Base-by-base conservation (phyloP, 1,140 invertebrate genomes). In the Pseudoatta argentina region DNA sequence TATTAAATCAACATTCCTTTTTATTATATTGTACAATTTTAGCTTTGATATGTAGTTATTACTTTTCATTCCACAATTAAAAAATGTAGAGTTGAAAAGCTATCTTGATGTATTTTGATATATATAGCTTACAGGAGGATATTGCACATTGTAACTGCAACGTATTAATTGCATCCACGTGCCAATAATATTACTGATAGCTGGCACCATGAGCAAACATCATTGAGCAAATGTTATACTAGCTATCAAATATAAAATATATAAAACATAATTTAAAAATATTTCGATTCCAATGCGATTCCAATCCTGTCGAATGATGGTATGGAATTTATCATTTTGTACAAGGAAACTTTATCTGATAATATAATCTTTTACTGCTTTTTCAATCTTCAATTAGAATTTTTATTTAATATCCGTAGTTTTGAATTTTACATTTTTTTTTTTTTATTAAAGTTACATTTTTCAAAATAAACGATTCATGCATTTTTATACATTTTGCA, bases 151-250 rank as follows among this genome's bases (percentile, higher is more conserved):
- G 10, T 30, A 18, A 79, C 44, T 27, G 7, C 7, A 69, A 55
- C 8, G 1, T 71, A 71, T 81, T 81, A 44, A 81, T 81, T 69
- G 48, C 30, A 69, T 71, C 18, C 21, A 71, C 34, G 16, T 71
- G 21, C 10, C 64, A 81, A 81, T 81, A 57, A 81, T 81, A 30
- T 71, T 8, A 81, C 10, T 61, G 71, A 73, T 51, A 34, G 7
- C 16, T 44, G 30, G 1, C 10, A 27, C 8, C 21, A 71, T 57
- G 18, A 81, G 59, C 21, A 81, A 81, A 71, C 10, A 81, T 81
- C 8, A 67, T 55, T 55, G 21, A 16, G 5, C 21, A 53, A 30
- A 69, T 69, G 21, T 44, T 21, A 53, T 61, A 34, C 8, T 14
- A 34, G 8, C 10, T 71, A 55, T 57, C 34, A 55, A 69, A 79